These are phyloP conservation scores for Sigmodon hispidus DNA, from an alignment of 2,113 vertebrate species.

Conservation along the genomic window DNA sequence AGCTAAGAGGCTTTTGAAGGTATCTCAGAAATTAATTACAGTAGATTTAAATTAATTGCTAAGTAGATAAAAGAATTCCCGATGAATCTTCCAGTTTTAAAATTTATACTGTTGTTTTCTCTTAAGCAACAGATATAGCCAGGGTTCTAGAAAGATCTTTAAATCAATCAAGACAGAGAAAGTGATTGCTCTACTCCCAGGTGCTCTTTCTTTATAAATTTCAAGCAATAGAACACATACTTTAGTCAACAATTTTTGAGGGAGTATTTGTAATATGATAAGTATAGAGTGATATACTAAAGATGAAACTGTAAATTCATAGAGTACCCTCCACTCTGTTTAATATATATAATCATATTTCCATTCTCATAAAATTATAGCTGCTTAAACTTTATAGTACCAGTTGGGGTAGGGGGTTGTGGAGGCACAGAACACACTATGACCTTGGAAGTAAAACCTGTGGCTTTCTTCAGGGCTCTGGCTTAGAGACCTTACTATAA, in stretches of 20 bases:
- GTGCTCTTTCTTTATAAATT: background rate
- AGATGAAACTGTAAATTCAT: background rate
- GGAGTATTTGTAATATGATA: background rate
- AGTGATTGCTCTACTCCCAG: background rate
- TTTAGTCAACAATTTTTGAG: background rate
- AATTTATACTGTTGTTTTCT: background rate
- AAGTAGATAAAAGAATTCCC: conserved; percentile 70
- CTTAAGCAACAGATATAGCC: background rate
- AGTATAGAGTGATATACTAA: background rate
- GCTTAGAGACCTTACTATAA: background rate
- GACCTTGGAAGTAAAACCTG: background rate
- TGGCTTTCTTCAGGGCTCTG: background rate
- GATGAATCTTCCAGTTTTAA: conserved; percentile 45
- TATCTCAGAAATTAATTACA: conserved; percentile 77
- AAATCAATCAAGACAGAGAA: background rate
- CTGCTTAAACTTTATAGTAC: background rate
- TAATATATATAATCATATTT: background rate
- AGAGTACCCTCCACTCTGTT: background rate
- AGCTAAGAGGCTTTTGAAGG: conserved; percentile 70
- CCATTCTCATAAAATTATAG: conserved; percentile 13
- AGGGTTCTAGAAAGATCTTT: background rate
- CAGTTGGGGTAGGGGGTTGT: rapidly evolving
- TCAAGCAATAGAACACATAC: background rate
- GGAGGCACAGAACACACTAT: background rate
- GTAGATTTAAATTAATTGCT: conserved; percentile 72